A percentile compares a stretch with the other conserved stretches of the same genome.
These are phyloP conservation scores for Triops cancriformis DNA, from an alignment of 1,140 invertebrate species.

Conservation along the genomic window DNA sequence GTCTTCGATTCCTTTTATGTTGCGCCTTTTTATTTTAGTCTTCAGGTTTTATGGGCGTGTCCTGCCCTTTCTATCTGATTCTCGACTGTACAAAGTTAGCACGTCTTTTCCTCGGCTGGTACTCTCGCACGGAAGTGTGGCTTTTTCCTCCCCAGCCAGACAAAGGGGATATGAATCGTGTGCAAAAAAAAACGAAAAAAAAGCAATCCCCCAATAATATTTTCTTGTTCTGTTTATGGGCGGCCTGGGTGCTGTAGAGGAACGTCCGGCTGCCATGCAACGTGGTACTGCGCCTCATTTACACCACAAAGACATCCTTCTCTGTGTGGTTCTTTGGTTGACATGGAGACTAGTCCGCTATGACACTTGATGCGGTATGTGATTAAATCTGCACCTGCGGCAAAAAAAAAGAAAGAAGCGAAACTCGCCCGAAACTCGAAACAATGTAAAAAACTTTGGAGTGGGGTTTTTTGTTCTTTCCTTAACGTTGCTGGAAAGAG, in stretches of 20 bases:
- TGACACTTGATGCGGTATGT: constrained; percentile 7
- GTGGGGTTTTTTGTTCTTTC: background rate
- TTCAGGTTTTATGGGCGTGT: no score
- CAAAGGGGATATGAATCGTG: background rate
- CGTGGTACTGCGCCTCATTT: constrained; percentile 7
- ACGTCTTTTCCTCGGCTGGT: no score
- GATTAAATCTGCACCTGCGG: background rate
- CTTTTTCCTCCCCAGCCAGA: background rate
- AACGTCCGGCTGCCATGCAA: constrained; percentile 11
- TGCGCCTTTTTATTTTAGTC: background rate
- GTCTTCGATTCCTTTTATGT: background rate
- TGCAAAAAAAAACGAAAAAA: background rate
- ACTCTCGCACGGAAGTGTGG: background rate
- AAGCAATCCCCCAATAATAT: background rate
- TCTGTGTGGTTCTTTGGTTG: constrained; percentile 2
- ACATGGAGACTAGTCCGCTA: constrained; percentile 4
- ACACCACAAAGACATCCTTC: constrained; percentile 9
- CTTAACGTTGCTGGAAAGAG: background rate
- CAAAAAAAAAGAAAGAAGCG: background rate
- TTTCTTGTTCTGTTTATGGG: constrained; percentile 14
- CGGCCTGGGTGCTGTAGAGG: constrained; percentile 11
- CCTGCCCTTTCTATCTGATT: no score
- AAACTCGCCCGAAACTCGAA: background rate
- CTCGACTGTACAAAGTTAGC: no score
- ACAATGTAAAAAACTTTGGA: background rate